phyloP scores from a whole-genome alignment of 1,140 invertebrate species.

The Drosophila lini region DNA sequence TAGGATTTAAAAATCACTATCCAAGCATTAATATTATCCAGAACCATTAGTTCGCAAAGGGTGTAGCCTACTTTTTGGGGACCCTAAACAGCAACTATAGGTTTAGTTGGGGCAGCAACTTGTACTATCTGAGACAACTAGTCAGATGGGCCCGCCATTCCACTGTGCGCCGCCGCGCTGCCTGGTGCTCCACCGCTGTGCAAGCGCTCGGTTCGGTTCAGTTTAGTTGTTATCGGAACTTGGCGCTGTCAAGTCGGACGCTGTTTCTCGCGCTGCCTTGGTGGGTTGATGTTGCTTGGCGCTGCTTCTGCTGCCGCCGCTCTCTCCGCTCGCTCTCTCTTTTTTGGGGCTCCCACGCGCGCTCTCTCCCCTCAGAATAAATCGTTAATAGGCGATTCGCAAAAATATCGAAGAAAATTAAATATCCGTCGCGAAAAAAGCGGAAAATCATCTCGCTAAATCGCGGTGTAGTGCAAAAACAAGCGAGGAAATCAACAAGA shows the following conservation, averaged over 20 bases:
- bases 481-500: constrained; percentile 13
- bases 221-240: constrained; percentile 73
- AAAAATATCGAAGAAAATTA: constrained; percentile 47
- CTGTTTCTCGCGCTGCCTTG: constrained; percentile 28
- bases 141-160: not conserved
- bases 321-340: constrained; percentile 33
- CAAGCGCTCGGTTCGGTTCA: constrained; percentile 26
- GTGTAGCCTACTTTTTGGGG: not conserved
- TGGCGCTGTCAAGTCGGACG: constrained; percentile 65
- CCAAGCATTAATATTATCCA: not conserved
- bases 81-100: not conserved
- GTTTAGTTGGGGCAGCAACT: not conserved
- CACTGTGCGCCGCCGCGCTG: constrained; percentile 16
- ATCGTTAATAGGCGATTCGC: constrained; percentile 46
- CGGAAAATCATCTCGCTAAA: constrained; percentile 18
- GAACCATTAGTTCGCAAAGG: not conserved
- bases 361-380: constrained; percentile 42
- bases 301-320: constrained; percentile 30
- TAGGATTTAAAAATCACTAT: no score
- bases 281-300: constrained; percentile 35
- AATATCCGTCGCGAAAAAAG: constrained; percentile 9
- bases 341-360: constrained; percentile 53
- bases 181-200: constrained; percentile 24
- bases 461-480: constrained; percentile 44
- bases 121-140: not conserved